These are phyloP conservation scores for Poeciliopsis prolifica DNA, from an alignment of 2,113 vertebrate genomes.

Conservation along the genomic window DNA sequence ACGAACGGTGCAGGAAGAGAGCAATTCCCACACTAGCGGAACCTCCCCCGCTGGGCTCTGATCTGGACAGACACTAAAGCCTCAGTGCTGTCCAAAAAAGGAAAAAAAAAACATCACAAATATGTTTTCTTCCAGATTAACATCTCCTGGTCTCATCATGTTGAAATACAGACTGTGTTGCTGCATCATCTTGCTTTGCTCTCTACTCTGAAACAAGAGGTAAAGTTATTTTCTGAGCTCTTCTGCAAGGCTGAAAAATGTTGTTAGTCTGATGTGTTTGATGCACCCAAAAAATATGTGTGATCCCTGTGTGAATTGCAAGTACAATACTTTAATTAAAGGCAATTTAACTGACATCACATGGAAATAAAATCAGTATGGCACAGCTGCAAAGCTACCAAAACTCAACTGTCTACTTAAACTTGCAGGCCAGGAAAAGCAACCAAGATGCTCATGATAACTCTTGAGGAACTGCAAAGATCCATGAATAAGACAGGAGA, in stretches of 20 bases:
- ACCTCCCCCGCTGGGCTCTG: constrained; percentile 60
- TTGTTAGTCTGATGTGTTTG: background rate
- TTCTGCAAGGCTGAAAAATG: constrained; percentile 7
- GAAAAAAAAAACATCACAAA: constrained; percentile 65
- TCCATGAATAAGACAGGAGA: too few species aligned
- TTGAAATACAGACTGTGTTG: constrained; percentile 28
- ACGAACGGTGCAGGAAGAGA: constrained; percentile 71
- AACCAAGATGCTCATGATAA: too few species aligned
- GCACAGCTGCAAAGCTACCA: background rate
- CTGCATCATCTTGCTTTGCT: constrained; percentile 15
- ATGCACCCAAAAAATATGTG: background rate
- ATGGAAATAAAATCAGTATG: background rate
- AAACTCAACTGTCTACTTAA: background rate
- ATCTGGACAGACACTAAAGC: constrained; percentile 57
- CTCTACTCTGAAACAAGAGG: background rate
- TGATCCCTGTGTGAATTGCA: background rate
- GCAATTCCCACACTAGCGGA: constrained; percentile 73
- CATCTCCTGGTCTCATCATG: constrained; percentile 52
- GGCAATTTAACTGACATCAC: background rate
- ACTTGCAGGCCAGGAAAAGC: background rate
- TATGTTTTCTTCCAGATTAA: constrained; percentile 61
- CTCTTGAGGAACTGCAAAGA: too few species aligned
- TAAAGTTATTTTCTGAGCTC: constrained; percentile 48
- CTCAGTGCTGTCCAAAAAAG: constrained; percentile 71
- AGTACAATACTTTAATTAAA: background rate